Percentiles rank a stretch among this genome's conserved stretches.
phyloP scores from a whole-genome alignment of 2,113 vertebrate species.

The Cyanoderma ruficeps region DNA sequence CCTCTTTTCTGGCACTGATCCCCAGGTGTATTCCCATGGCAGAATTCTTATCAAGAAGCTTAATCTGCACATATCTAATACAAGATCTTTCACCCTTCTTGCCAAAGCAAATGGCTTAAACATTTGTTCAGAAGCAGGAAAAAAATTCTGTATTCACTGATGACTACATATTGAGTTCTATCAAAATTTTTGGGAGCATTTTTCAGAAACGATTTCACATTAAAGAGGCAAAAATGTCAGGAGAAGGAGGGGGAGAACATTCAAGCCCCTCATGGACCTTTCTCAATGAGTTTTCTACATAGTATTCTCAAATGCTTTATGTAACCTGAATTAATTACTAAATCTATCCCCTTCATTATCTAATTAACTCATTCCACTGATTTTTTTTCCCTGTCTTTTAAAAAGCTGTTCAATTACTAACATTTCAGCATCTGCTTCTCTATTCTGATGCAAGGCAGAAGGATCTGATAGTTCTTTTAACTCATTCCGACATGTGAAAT shows the following conservation, averaged over 20 bases:
- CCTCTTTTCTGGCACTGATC: not conserved
- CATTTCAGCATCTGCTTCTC: slow-evolving; percentile 66
- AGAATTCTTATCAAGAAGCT: slow-evolving; percentile 22
- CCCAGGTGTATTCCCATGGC: not conserved
- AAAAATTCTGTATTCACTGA: slow-evolving; percentile 54
- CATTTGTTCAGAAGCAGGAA: slow-evolving; percentile 64
- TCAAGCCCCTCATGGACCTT: slow-evolving; percentile 50
- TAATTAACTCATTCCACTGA: slow-evolving; percentile 69
- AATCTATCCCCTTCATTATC: slow-evolving; percentile 68
- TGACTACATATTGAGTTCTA: slow-evolving; percentile 63
- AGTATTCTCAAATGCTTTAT: slow-evolving; percentile 67
- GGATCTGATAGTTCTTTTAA: slow-evolving; percentile 60
- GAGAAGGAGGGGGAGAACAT: slow-evolving; percentile 8
- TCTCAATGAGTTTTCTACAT: slow-evolving; percentile 60
- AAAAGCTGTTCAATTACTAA: slow-evolving; percentile 73
- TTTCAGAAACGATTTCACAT: slow-evolving; percentile 49
- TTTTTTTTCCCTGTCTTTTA: slow-evolving; percentile 49
- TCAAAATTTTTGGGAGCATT: slow-evolving; percentile 56
- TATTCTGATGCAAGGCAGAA: slow-evolving; percentile 63
- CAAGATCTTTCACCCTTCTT: slow-evolving; percentile 51
- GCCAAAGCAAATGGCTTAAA: slow-evolving; percentile 64
- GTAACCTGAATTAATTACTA: slow-evolving; percentile 73
- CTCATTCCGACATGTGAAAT: slow-evolving; percentile 52
- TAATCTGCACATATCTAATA: slow-evolving; percentile 34
- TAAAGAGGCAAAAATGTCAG: slow-evolving; percentile 47